Base-by-base conservation (phyloP, 2,113 vertebrate genomes). In the Empidonax alnorum region DNA sequence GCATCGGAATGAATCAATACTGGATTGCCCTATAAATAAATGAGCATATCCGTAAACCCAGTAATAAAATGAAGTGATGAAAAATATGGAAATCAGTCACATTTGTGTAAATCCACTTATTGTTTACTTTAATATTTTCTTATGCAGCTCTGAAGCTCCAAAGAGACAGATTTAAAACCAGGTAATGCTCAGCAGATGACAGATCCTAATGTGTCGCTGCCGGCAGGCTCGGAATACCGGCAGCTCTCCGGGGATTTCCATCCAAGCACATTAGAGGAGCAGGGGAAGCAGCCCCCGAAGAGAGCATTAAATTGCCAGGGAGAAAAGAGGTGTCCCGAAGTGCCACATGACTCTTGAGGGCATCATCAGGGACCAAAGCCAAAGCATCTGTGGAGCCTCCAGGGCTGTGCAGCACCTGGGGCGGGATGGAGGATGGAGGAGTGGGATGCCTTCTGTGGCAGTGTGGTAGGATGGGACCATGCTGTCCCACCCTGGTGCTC, bases 11-110 rank as follows among this genome's bases (percentile, higher is more conserved):
- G 96, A 98, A 98, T 97, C 97, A 97, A 97, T 96, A 97, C 96
- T 41, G 93, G 96, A 97, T 95, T 96, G 97, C 93, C 92, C 95
- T 95, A 97, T 97, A 98, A 97, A 98, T 98, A 97, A 98, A 97
- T 96, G 97, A 98, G 96, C 94, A 53, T 90, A 97, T 96, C 96
- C 93, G 94, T 96, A 96, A 97, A 96, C 96, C 90, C 65, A 3
- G 95, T 97, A 97, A 98, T 97, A 97, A 97, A 98, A 97, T 89
- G 96, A 97, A 98, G 95, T 93, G 94, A 97, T 97, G 96, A 96
- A 96, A 98, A 97, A 97, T 97, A 98, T 94, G 97, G 96, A 97
- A 97, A 97, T 97, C 95, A 95, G 97, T 25, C 62, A 39, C 96
- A 97, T 97, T 97, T 96, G 96, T 96, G 96, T 97, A 98, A 97